These are phyloP conservation scores for Puntigrus tetrazona DNA, from an alignment of 2,113 vertebrate species.

Conservation along the genomic window DNA sequence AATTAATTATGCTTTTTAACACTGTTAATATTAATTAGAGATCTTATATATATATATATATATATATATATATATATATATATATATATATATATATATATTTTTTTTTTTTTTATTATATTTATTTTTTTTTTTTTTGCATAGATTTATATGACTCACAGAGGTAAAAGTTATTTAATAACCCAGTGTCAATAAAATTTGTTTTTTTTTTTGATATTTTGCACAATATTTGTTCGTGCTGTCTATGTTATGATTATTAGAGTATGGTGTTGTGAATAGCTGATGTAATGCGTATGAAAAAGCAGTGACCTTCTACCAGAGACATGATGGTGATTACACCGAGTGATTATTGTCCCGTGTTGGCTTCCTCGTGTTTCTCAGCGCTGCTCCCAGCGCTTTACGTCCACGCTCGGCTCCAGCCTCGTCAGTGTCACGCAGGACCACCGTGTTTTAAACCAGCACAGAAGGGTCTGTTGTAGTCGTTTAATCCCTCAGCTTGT, in stretches of 20 bases:
- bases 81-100: too few species aligned
- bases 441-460: conserved; percentile 22
- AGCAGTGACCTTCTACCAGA: conserved; percentile 9
- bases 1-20: too few species aligned
- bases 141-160: too few species aligned
- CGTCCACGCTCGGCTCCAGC: conserved; percentile 49
- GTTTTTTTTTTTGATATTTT: not conserved
- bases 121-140: too few species aligned
- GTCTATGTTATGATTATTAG: not conserved
- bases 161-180: not conserved
- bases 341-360: conserved; percentile 1
- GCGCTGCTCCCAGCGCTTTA: conserved; percentile 39
- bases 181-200: not conserved
- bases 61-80: too few species aligned
- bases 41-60: too few species aligned
- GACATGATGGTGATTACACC: not conserved
- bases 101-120: too few species aligned
- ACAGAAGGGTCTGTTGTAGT: not conserved
- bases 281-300: not conserved
- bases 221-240: not conserved
- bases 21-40: too few species aligned
- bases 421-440: conserved; percentile 42
- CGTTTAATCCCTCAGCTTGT: not conserved
- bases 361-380: conserved; percentile 11
- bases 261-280: not conserved